Evolutionary conservation across 2,113 vertebrate species (phyloP).

Genomic region (Dermatemys mawii): DNA sequence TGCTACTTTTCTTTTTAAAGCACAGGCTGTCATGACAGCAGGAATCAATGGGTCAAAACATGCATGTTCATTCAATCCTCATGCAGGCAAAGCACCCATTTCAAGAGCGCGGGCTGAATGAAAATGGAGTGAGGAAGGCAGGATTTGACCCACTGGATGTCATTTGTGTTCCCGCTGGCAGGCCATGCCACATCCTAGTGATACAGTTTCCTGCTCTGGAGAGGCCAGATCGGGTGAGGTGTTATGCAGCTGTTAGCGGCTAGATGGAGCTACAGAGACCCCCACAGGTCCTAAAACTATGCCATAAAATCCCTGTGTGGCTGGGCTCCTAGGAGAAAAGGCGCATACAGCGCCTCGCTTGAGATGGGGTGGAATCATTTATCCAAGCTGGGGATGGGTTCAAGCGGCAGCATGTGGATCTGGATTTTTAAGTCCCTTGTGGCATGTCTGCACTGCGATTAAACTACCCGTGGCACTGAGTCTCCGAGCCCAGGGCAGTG

Average conservation of each 20-base stretch:
- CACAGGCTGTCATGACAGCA: not conserved
- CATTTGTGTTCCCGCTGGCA: not conserved
- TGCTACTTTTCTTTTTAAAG: not conserved
- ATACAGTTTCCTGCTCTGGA: not conserved
- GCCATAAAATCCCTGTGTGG: not conserved
- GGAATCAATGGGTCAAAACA: not conserved
- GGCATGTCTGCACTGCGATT: not conserved
- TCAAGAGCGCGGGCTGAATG: not conserved
- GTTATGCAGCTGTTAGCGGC: not conserved
- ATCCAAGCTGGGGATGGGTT: not conserved
- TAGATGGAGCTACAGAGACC: not conserved
- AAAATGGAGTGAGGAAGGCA: not conserved
- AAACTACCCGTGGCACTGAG: not conserved
- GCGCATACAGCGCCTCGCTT: not conserved
- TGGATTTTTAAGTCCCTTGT: not conserved
- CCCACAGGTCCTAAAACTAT: not conserved
- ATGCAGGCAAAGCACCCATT: accelerated
- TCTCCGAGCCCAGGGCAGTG: not conserved
- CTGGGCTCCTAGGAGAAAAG: not conserved
- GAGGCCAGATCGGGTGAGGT: too few species aligned
- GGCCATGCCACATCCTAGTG: not conserved
- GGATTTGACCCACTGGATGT: not conserved
- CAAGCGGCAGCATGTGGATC: not conserved
- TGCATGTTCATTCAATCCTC: not conserved
- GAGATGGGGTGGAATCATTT: not conserved